Conservation (phyloP, 1,140 invertebrate genomes). For the Uloborus diversus region DNA sequence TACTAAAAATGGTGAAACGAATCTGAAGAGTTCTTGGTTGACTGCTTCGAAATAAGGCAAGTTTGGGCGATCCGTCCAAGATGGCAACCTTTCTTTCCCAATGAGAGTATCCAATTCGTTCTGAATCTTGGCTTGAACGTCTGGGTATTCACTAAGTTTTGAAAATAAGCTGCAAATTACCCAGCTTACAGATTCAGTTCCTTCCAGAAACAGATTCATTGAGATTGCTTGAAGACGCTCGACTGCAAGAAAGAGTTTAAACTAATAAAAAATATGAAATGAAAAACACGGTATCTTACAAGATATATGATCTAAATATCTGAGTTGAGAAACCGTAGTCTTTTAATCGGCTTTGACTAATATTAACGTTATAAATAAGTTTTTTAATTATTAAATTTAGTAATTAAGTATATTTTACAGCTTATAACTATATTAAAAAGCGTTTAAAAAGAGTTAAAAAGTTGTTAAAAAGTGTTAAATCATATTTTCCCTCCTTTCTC, state of each 20-base stretch:
- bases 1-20: background rate
- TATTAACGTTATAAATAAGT: too few relatives aligned
- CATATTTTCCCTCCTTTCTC: too few relatives aligned
- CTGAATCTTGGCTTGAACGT: constrained; percentile 61
- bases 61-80: constrained; percentile 34
- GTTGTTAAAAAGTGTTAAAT: too few relatives aligned
- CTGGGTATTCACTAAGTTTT: constrained; percentile 4
- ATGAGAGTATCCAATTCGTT: constrained; percentile 63
- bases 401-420: too few relatives aligned
- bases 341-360: too few relatives aligned
- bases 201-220: constrained; percentile 30
- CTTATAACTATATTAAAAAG: too few relatives aligned
- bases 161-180: background rate
- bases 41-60: constrained; percentile 59
- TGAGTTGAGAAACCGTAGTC: too few relatives aligned
- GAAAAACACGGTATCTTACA: too few relatives aligned
- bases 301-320: too few relatives aligned
- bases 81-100: constrained; percentile 58
- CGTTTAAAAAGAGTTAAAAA: too few relatives aligned
- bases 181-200: constrained; percentile 3
- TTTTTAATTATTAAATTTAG: too few relatives aligned
- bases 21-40: constrained; percentile 30
- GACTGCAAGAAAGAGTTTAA: constrained; percentile 1
- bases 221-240: background rate
- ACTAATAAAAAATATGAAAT: too few relatives aligned